Evolutionary conservation across 1,140 invertebrate genomes (phyloP), one percentile per base, ranked within the genome.

Genomic region (Popillia japonica): DNA sequence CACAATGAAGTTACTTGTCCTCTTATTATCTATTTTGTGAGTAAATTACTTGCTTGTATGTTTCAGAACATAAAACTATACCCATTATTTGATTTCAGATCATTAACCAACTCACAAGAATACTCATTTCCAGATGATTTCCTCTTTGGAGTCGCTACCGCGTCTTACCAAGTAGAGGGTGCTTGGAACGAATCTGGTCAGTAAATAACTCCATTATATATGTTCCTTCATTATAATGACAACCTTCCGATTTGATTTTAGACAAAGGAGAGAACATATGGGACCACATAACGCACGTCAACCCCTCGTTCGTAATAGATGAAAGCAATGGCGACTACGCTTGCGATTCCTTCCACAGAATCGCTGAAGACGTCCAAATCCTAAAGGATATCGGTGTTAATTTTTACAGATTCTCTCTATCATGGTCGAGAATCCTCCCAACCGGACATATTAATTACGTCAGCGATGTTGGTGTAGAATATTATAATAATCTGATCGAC

Each of bases 391-490:
- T 90, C 14, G 88, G 88, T 6, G 88, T 87, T 20, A 77, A 86
- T 77, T 86, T 85, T 79, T 92, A 92, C 81, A 84, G 90, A 11
- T 91, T 92, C 83, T 91, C 90, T 0, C 86, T 92, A 77, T 89
- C 90, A n/a, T 91, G 90, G 90, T 55, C 89, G 0, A 81, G 92
- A 78, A 84, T 93, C 22, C 80, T 92, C 6, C 91, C 91, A 14
- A 86, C 87, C 42, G 91, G 90, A n/a, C 86, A 83, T 59, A 72
- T 88, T 14, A 87, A 90, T 72, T 80, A 87, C 4, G 81, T 91
- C 0, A 92, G 89, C 80, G 68, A 82, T 68, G 82, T 87, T 41
- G 91, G 90, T 10, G 81, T 92, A n/a, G 76, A 86, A 6, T 91
- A 91, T 82, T 93, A 93, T 79, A 88, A 90, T 44, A 83, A 87